phyloP scores from a whole-genome alignment of 2,888 invertebrate genomes.

The Erpobdella octoculata region DNA sequence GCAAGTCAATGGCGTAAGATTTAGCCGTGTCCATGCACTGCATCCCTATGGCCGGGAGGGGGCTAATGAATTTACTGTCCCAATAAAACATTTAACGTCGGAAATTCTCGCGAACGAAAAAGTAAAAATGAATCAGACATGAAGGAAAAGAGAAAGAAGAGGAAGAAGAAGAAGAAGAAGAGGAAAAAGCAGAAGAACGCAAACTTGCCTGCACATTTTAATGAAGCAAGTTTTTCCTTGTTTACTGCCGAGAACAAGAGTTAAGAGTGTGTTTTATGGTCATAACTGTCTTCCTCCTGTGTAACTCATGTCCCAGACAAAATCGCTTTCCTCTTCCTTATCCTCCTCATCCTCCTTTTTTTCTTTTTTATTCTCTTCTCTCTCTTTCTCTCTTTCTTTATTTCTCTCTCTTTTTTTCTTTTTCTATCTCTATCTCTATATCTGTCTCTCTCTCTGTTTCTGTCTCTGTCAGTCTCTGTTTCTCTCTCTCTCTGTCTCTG shows the following conservation, averaged over 20 bases:
- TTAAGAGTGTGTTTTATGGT: slow-evolving; percentile 18
- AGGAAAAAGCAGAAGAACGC: no score
- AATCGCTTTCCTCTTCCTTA: neutral
- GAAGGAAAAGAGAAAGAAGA: neutral
- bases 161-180: neutral
- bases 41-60: no score
- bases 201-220: slow-evolving; percentile 7
- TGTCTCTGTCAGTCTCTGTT: neutral
- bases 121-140: neutral
- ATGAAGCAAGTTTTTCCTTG: slow-evolving; percentile 11
- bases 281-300: slow-evolving; percentile 18
- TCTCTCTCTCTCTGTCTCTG: neutral
- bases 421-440: no score
- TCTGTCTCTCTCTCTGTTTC: neutral
- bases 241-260: slow-evolving; percentile 7
- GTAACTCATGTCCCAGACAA: slow-evolving; percentile 9
- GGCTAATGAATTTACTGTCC: neutral
- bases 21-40: no score
- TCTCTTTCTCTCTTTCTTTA: neutral
- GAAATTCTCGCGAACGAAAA: neutral
- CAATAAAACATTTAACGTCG: slow-evolving; percentile 3
- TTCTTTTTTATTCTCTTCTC: neutral
- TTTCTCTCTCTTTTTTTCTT: neutral
- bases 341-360: neutral
- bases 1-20: no score